These are phyloP conservation scores for Acrocephalus kingi DNA, from an alignment of 2,113 vertebrate species.

Conservation along the genomic window DNA sequence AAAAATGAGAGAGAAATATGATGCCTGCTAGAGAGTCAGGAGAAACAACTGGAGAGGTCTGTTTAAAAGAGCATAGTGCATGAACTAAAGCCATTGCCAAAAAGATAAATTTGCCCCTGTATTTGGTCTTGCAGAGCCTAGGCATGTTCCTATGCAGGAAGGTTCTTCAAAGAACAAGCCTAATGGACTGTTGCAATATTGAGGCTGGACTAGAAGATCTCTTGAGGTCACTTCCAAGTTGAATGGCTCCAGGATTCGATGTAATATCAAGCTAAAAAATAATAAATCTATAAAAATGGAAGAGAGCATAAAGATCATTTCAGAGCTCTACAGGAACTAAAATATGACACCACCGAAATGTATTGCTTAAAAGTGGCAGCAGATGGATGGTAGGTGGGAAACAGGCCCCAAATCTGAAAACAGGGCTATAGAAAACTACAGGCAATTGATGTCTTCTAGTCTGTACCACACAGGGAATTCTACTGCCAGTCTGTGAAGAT, in stretches of 20 bases:
- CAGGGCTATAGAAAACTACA: not conserved
- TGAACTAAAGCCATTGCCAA: not conserved
- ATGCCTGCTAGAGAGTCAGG: not conserved
- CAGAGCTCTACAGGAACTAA: not conserved
- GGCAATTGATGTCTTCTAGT: not conserved
- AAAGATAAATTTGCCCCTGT: not conserved
- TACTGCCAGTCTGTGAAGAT: not conserved
- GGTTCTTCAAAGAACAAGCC: not conserved
- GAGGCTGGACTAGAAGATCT: not conserved
- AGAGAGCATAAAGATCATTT: not conserved
- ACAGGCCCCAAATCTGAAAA: not conserved
- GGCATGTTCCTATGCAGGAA: not conserved
- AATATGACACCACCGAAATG: not conserved
- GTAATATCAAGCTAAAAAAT: not conserved
- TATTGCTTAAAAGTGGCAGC: not conserved
- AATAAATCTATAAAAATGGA: not conserved
- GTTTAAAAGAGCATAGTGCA: not conserved
- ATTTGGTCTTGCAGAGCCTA: not conserved
- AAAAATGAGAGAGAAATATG: not conserved
- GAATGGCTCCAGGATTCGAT: not conserved
- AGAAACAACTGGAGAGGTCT: not conserved
- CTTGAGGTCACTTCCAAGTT: not conserved
- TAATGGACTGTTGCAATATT: not conserved
- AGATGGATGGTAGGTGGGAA: constrained; percentile 43
- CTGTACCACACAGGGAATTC: not conserved